phyloP scores from a whole-genome alignment of 1,140 invertebrate genomes.

The Eriocheir sinensis region DNA sequence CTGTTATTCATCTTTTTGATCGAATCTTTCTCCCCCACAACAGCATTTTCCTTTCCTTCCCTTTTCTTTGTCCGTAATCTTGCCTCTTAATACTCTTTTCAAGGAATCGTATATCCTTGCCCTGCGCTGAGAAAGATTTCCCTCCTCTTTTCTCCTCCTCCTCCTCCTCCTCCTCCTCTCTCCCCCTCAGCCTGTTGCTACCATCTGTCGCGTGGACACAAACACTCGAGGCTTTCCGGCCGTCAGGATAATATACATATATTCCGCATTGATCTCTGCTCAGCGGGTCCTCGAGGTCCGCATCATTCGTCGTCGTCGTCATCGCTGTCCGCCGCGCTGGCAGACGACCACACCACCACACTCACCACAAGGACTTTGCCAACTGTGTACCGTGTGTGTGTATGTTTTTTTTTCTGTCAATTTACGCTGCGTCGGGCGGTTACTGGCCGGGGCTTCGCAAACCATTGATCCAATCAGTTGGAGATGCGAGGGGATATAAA shows the following conservation, averaged over 20 bases:
- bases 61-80: neutral
- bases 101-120: too few species aligned
- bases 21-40: neutral
- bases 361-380: too few species aligned
- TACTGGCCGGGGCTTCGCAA: conserved; percentile 24
- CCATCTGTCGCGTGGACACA: neutral
- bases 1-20: neutral
- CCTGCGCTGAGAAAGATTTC: too few species aligned
- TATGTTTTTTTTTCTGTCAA: neutral
- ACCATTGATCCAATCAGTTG: conserved; percentile 54
- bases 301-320: neutral
- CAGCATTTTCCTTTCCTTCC: neutral
- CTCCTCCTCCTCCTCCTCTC: neutral
- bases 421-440: neutral
- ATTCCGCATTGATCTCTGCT: neutral
- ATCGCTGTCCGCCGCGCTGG: neutral
- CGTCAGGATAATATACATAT: conserved; percentile 10
- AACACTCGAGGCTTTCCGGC: neutral
- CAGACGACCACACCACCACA: neutral
- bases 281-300: neutral
- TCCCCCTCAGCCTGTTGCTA: neutral
- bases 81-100: too few species aligned
- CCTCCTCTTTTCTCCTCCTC: neutral
- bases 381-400: too few species aligned
- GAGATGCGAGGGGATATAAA: conserved; percentile 37